These are phyloP conservation scores for Eutolmus rufibarbis DNA, from an alignment of 2,888 invertebrate species.

Conservation along the genomic window DNA sequence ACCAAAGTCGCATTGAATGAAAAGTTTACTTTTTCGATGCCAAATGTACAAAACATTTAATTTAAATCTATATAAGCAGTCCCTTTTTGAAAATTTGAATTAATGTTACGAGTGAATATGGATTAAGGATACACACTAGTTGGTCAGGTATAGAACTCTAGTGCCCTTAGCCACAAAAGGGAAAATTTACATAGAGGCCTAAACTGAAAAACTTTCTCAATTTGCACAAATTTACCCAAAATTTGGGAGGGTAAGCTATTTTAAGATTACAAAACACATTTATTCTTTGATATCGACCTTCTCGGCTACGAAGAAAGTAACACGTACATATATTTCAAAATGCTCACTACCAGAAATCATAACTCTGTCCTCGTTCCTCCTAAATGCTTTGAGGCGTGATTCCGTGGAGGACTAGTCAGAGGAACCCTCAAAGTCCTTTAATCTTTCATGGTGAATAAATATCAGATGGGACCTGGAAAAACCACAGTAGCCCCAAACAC, in stretches of 20 bases:
- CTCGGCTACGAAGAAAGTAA: conserved; percentile 53
- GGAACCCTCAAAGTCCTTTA: conserved; percentile 11
- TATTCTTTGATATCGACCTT: conserved; percentile 25
- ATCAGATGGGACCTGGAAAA: conserved; percentile 11
- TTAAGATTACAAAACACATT: conserved; percentile 12
- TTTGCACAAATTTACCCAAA: background rate
- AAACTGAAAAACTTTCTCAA: conserved; percentile 16
- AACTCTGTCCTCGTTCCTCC: background rate
- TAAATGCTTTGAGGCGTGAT: conserved; percentile 55
- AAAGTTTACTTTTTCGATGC: background rate
- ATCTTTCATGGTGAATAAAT: conserved; percentile 28
- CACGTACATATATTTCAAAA: conserved; percentile 58
- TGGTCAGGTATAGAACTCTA: background rate
- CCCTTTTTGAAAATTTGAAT: background rate
- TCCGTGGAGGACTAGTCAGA: conserved; percentile 1
- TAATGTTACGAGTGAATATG: background rate
- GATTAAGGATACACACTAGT: background rate
- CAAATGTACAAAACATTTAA: background rate
- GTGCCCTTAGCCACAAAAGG: background rate
- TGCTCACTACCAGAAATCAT: conserved; percentile 53
- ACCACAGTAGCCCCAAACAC: conserved; percentile 32
- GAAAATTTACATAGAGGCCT: conserved; percentile 24
- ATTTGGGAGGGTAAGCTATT: background rate
- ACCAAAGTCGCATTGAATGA: too few species aligned
- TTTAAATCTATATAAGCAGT: background rate